phyloP scores from a whole-genome alignment of 2,888 invertebrate genomes.

The Drosophila borealis region DNA sequence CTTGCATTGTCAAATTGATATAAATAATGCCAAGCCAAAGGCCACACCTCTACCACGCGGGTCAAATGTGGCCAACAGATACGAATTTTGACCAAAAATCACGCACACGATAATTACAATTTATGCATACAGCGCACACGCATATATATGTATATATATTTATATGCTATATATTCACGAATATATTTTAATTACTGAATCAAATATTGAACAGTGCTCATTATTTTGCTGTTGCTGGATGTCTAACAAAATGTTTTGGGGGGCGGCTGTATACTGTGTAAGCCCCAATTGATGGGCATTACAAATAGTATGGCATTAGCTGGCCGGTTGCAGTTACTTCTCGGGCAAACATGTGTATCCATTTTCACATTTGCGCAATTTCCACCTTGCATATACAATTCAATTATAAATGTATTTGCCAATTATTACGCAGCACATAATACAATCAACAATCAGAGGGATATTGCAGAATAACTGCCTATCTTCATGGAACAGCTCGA shows the following conservation, averaged over 20 bases:
- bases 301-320: constrained; percentile 23
- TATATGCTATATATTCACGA: not conserved
- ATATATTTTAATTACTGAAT: constrained; percentile 60
- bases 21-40: constrained; percentile 31
- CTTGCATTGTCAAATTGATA: constrained; percentile 53
- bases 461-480: constrained; percentile 1
- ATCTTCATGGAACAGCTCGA: not conserved
- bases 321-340: constrained; percentile 5
- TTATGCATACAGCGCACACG: constrained; percentile 28
- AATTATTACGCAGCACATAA: constrained; percentile 24
- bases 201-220: constrained; percentile 56
- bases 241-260: constrained; percentile 1
- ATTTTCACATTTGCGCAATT: constrained; percentile 24
- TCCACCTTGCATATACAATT: constrained; percentile 36
- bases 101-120: constrained; percentile 71
- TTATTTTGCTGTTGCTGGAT: constrained; percentile 45
- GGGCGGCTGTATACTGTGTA: constrained; percentile 8
- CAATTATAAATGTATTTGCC: constrained; percentile 60
- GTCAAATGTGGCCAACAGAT: constrained; percentile 1
- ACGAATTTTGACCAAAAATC: constrained; percentile 66
- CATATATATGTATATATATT: not conserved
- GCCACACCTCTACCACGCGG: not conserved
- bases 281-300: constrained; percentile 6
- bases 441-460: constrained; percentile 2
- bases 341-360: constrained; percentile 14